These are phyloP conservation scores for Heliconius ethilla DNA, from an alignment of 2,888 invertebrate species.

Conservation along the genomic window DNA sequence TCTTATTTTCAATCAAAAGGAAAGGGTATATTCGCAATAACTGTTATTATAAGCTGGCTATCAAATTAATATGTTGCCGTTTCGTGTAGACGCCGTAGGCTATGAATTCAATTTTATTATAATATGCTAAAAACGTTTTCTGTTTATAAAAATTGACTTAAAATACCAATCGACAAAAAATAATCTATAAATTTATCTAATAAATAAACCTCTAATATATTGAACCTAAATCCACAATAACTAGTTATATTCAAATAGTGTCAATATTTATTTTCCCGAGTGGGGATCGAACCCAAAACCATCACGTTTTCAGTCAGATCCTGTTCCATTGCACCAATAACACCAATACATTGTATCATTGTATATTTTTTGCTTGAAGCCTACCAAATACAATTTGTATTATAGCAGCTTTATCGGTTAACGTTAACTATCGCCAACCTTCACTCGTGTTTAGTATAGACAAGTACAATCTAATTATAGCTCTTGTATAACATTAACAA, in stretches of 20 bases:
- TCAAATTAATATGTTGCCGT: background rate
- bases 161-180: too few relatives aligned
- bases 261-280: background rate
- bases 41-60: background rate
- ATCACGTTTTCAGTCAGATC: background rate
- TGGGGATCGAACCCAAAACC: background rate
- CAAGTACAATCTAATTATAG: conserved; percentile 3
- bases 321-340: background rate
- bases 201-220: too few relatives aligned
- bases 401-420: conserved; percentile 1
- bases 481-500: background rate
- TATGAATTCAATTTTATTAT: background rate
- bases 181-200: too few relatives aligned
- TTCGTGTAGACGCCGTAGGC: background rate
- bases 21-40: background rate
- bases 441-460: conserved; percentile 7
- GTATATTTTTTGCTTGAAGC: conserved; percentile 9
- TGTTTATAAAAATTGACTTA: too few relatives aligned
- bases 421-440: conserved; percentile 7
- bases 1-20: conserved; percentile 7
- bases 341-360: background rate
- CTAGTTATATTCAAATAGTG: too few relatives aligned
- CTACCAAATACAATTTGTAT: background rate
- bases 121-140: background rate
- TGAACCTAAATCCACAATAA: too few relatives aligned